Conservation (phyloP, 2,797 vertebrate genomes). For the Pelochelys cantorii region DNA sequence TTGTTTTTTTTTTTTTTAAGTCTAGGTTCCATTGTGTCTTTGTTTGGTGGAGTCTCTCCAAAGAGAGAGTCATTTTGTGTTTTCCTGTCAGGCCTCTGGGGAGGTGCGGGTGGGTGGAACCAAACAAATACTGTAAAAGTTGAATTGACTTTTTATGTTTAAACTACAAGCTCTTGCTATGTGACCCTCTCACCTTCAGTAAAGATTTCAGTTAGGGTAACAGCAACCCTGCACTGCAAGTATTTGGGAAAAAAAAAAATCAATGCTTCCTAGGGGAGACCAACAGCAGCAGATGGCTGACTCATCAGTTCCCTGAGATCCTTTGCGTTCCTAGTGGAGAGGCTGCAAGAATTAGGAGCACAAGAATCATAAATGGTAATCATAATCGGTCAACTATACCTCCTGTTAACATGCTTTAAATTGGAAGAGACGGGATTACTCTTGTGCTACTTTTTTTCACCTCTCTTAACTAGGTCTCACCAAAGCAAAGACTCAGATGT, state of each 20-base stretch:
- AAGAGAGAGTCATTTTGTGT: background rate
- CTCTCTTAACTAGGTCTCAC: constrained; percentile 22
- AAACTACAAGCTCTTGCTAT: constrained; percentile 18
- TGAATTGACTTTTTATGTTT: constrained; percentile 32
- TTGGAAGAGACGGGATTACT: constrained; percentile 45
- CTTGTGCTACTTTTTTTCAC: background rate
- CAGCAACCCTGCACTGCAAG: constrained; percentile 51
- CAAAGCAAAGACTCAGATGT: constrained; percentile 3
- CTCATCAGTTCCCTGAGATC: constrained; percentile 41
- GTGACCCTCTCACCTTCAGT: constrained; percentile 23
- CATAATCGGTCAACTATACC: constrained; percentile 35
- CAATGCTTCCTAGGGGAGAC: constrained; percentile 58
- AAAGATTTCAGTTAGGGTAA: constrained; percentile 52
- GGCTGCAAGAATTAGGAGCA: constrained; percentile 17
- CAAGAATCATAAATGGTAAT: background rate
- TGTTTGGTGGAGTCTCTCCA: background rate
- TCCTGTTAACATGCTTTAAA: constrained; percentile 56
- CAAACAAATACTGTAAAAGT: constrained; percentile 17
- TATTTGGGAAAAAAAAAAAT: constrained; percentile 21
- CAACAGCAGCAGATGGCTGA: constrained; percentile 66
- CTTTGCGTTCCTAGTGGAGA: constrained; percentile 43
- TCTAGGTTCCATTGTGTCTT: background rate
- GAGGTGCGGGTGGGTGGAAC: background rate
- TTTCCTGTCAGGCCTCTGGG: background rate
- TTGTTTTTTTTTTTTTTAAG: background rate